Conservation (phyloP, 2,888 invertebrate genomes). For the Luperina nickerlii region DNA sequence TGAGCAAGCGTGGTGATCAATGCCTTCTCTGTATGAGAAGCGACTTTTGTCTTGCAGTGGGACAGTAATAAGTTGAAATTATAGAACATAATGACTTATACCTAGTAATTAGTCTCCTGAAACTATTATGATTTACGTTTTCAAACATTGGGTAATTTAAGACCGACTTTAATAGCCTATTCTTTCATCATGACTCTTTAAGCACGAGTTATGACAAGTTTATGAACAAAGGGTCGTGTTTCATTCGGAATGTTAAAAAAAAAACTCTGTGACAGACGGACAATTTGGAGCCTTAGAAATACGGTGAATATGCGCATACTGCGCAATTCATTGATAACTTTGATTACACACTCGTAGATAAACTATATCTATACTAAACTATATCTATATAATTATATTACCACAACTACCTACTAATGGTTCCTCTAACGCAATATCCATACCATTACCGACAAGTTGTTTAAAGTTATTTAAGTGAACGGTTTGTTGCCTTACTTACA, state of each 20-base stretch:
- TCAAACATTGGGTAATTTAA: not conserved
- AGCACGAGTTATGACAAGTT: not conserved
- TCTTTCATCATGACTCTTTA: not conserved
- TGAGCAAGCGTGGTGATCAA: no score
- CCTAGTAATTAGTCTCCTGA: not conserved
- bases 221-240: not conserved
- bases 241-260: not conserved
- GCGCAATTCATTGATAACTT: slow-evolving; percentile 34
- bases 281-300: not conserved
- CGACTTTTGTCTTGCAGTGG: no score
- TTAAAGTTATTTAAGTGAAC: slow-evolving; percentile 25
- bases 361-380: slow-evolving; percentile 21
- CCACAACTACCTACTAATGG: slow-evolving; percentile 14
- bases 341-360: slow-evolving; percentile 31
- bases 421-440: slow-evolving; percentile 52
- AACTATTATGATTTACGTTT: not conserved
- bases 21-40: no score
- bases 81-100: not conserved
- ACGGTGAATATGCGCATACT: not conserved
- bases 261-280: not conserved
- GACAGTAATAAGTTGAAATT: no score
- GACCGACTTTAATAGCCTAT: not conserved
- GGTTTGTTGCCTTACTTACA: slow-evolving; percentile 11
- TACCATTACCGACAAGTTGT: slow-evolving; percentile 43
- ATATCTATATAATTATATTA: slow-evolving; percentile 1